Base-by-base conservation (phyloP, 2,888 invertebrate genomes). In the Dione juno region DNA sequence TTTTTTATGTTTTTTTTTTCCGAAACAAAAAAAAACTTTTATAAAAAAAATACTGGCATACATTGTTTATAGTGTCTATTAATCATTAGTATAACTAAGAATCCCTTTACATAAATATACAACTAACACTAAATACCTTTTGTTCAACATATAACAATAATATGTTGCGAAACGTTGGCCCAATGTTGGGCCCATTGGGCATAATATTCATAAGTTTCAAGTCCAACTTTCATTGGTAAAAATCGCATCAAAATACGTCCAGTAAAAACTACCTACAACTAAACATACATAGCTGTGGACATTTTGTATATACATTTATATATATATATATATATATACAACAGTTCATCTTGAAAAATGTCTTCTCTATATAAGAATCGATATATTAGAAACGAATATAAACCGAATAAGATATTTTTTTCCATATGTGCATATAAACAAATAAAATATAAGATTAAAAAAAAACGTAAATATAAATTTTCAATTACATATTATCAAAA, bases 11-110 rank as follows among this genome's bases (percentile, higher is more conserved):
- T 37, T 37, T 50, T 35, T 35, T 19, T 37, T 14, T 13, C 6
- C 5, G 37, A 50, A 64, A 50, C 48, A 28, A 45, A 64, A 50
- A 64, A 9, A 9, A 13, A 50, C 50, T 16, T 21, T 37, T 45
- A 40, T 50, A 45, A 63, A 67, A 53, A 72, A 74, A 74, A 72
- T 74, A 74, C 69, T 74, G 74, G 72, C 74, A 66, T 67, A 74
- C 69, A 57, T 67, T 52, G 48, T 67, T 66, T 66, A 66, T 21
- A 40, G 43, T 70, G 66, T 53, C 41, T 57, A 57, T 57, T 35
- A 37, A 35, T 37, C 37, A 45, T n/a, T 52, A 63, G 14, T 43
- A 28, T 28, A 57, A 52, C 65, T 70, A 70, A 53, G 41, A 37
- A 53, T 28, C 14, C 57, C 70, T 73, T 73, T 70, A 73, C 70